Percentiles rank a stretch among this genome's conserved stretches.
Conservation (phyloP, 2,797 vertebrate species). For the Lemur catta region DNA sequence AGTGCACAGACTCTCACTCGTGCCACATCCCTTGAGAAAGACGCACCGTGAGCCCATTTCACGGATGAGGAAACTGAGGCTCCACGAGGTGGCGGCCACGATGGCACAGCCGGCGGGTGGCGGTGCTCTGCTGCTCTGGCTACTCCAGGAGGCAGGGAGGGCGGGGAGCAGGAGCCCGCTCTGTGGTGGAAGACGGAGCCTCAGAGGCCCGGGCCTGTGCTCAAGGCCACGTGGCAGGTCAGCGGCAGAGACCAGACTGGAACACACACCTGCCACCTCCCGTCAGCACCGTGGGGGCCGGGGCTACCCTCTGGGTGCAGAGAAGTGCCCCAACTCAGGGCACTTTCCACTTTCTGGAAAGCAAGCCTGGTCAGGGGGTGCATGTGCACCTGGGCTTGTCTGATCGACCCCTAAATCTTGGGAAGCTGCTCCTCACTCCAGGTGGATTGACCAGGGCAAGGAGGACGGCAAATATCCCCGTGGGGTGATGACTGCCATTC, state of each 20-base stretch:
- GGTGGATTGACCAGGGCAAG: background rate
- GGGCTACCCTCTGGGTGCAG: too few relatives aligned
- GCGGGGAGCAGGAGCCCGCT: background rate
- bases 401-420: background rate
- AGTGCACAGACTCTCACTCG: background rate
- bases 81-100: background rate
- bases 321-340: background rate
- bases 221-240: background rate
- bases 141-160: background rate
- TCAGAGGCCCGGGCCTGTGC: background rate
- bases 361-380: background rate
- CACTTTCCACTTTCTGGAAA: background rate
- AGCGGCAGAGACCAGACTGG: background rate
- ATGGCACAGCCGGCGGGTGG: fast-evolving
- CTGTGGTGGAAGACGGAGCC: background rate
- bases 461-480: fast-evolving
- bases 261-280: background rate
- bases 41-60: background rate
- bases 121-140: background rate
- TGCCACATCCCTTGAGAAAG: background rate
- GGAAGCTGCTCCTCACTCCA: background rate
- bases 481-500: too few relatives aligned
- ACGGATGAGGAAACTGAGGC: background rate
- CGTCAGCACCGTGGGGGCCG: too few relatives aligned
- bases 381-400: background rate